Evolutionary conservation across 2,797 vertebrate species (phyloP).

Genomic region (Emys orbicularis): DNA sequence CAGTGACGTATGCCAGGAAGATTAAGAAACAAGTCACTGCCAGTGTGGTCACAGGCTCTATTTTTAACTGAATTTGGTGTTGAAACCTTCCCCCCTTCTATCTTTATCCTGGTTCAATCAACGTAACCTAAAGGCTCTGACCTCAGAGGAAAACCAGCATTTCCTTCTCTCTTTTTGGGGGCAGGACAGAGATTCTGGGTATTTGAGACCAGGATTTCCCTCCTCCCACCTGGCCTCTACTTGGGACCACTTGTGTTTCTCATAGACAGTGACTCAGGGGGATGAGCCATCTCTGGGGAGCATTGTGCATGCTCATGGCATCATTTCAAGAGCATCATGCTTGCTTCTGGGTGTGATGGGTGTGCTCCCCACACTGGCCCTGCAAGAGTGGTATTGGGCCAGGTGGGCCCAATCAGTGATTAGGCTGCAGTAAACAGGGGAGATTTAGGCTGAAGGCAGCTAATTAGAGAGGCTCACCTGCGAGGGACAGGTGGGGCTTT

Average conservation of each 20-base stretch:
- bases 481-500: background rate
- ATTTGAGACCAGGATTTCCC: too few relatives aligned
- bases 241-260: background rate
- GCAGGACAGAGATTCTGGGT: too few relatives aligned
- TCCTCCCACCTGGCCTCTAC: background rate
- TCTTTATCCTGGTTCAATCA: background rate
- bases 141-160: background rate
- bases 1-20: background rate
- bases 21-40: slow-evolving; percentile 51
- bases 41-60: background rate
- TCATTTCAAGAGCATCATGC: background rate
- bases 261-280: background rate
- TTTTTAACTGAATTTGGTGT: slow-evolving; percentile 34
- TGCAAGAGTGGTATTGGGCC: too few relatives aligned
- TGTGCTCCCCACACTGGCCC: too few relatives aligned
- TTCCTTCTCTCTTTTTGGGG: background rate
- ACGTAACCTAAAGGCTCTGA: background rate
- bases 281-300: background rate
- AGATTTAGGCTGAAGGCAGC: background rate
- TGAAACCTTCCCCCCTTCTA: background rate
- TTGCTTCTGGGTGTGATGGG: too few relatives aligned
- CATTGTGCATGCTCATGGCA: background rate
- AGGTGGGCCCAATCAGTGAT: background rate
- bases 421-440: background rate
- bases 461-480: background rate